A percentile compares a stretch with the other conserved stretches of the same genome.
These are phyloP conservation scores for Ptychoptera albimana DNA, from an alignment of 2,888 invertebrate genomes.

Conservation along the genomic window DNA sequence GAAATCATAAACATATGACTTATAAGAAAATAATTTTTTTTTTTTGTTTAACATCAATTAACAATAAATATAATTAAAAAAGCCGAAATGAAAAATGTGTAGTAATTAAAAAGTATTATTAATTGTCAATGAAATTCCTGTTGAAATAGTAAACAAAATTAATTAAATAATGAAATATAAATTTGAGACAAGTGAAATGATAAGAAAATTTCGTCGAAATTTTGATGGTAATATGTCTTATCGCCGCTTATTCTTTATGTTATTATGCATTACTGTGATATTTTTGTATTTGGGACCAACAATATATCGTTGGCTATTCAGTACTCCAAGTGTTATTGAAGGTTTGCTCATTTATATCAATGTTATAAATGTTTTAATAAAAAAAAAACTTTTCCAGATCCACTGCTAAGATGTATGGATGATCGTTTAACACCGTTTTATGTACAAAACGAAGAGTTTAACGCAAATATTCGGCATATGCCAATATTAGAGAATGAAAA, in stretches of 20 bases:
- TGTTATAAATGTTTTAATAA: neutral
- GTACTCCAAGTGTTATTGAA: slow-evolving; percentile 30
- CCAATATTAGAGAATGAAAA: slow-evolving; percentile 36
- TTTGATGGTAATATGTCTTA: slow-evolving; percentile 26
- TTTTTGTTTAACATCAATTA: neutral
- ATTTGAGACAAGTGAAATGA: slow-evolving; percentile 24
- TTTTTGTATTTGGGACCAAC: slow-evolving; percentile 49
- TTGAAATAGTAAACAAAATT: too few relatives aligned
- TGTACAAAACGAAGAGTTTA: slow-evolving; percentile 43
- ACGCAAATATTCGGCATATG: slow-evolving; percentile 48
- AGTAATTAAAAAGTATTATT: too few relatives aligned
- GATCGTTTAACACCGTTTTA: slow-evolving; percentile 46
- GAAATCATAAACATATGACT: too few relatives aligned
- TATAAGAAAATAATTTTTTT: slow-evolving; percentile 5
- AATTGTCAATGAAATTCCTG: too few relatives aligned
- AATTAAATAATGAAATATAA: slow-evolving; percentile 18
- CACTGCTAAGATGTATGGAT: slow-evolving; percentile 46
- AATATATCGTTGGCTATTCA: slow-evolving; percentile 44
- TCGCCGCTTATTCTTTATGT: slow-evolving; percentile 24
- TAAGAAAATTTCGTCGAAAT: slow-evolving; percentile 22
- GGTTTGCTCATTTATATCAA: slow-evolving; percentile 14
- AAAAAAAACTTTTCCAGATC: slow-evolving; percentile 17
- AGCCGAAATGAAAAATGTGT: neutral
- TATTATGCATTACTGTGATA: slow-evolving; percentile 39
- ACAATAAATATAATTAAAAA: neutral